phyloP scores from a whole-genome alignment of 2,797 vertebrate species.

The Otolemur crassicaudatus region DNA sequence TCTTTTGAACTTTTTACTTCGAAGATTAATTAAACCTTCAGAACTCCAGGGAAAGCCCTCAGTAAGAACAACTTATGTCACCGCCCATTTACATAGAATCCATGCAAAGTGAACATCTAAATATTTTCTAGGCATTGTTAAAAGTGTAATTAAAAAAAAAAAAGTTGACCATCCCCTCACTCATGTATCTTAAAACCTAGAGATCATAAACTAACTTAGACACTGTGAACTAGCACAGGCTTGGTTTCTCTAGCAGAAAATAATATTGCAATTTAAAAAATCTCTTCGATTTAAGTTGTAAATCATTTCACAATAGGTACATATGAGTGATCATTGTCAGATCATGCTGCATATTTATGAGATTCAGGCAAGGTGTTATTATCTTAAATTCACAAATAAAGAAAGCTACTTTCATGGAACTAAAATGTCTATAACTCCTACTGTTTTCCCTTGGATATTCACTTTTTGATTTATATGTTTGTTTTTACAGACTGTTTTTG shows the following conservation, averaged over 20 bases:
- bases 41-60: neutral
- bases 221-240: neutral
- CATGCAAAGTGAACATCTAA: neutral
- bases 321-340: neutral
- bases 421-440: neutral
- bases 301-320: conserved; percentile 35
- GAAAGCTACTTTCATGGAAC: neutral
- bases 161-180: neutral
- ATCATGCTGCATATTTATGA: neutral
- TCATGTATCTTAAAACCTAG: neutral
- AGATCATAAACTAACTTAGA: neutral
- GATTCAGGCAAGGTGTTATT: neutral
- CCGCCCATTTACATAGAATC: neutral
- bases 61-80: neutral
- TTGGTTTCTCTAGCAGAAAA: neutral
- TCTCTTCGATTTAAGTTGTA: neutral
- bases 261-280: neutral
- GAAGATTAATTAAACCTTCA: conserved; percentile 17
- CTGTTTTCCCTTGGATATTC: neutral
- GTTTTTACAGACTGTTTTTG: conserved; percentile 19
- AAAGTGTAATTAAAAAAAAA: neutral
- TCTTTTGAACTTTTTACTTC: conserved; percentile 40
- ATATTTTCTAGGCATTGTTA: neutral
- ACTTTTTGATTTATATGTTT: conserved; percentile 52
- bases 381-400: neutral